Percentiles rank a stretch among this genome's conserved stretches.
Conservation (phyloP, 2,113 vertebrate genomes). For the Chaenocephalus aceratus region DNA sequence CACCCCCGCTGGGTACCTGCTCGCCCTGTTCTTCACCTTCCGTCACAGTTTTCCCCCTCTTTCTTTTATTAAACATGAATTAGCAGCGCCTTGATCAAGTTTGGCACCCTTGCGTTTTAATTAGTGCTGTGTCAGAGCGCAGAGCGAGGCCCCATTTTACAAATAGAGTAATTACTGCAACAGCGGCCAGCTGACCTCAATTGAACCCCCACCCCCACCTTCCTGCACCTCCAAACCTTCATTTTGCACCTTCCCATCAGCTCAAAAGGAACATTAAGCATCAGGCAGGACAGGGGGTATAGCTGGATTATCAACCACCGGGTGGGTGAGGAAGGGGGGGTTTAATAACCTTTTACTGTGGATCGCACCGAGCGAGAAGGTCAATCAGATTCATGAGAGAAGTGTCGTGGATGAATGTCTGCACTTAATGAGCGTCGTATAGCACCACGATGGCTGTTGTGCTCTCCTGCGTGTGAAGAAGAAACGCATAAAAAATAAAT, state of each 20-base stretch:
- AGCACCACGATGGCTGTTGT: conserved; percentile 32
- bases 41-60: neutral
- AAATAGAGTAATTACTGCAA: conserved; percentile 62
- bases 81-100: conserved; percentile 54
- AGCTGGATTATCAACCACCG: conserved; percentile 38
- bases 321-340: conserved; percentile 18
- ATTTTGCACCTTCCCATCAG: conserved; percentile 44
- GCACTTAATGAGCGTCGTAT: conserved; percentile 58
- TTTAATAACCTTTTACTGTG: conserved; percentile 72
- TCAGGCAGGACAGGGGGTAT: conserved; percentile 44
- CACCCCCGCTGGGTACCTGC: neutral
- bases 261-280: conserved; percentile 64
- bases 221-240: conserved; percentile 25
- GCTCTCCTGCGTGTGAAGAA: conserved; percentile 37
- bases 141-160: conserved; percentile 32
- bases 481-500: conserved; percentile 70
- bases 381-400: conserved; percentile 83
- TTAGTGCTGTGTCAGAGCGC: conserved; percentile 55
- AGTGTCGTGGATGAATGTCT: conserved; percentile 62
- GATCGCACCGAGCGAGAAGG: conserved; percentile 69
- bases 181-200: conserved; percentile 39
- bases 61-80: conserved; percentile 54
- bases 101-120: conserved; percentile 67
- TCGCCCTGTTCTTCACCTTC: neutral
- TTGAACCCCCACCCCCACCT: neutral